Percentiles rank a stretch among this genome's conserved stretches.
Evolutionary conservation across 2,113 vertebrate species (phyloP).

Genomic region (Phyllostomus discolor): DNA sequence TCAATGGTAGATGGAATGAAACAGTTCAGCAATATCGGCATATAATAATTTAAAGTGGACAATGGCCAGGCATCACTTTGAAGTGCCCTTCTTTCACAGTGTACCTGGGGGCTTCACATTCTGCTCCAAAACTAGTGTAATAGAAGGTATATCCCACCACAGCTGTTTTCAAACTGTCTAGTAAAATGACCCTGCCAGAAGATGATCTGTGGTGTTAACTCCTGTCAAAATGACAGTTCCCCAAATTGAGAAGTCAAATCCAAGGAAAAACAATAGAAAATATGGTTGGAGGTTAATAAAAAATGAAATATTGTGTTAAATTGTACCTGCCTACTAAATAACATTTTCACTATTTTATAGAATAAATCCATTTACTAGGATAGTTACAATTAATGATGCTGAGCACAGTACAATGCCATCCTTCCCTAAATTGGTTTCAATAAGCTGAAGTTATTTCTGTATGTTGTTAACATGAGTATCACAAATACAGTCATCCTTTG

Average conservation of each 20-base stretch:
- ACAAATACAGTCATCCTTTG: background rate
- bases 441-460: background rate
- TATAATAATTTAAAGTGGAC: background rate
- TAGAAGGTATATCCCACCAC: background rate
- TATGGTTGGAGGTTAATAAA: background rate
- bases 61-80: background rate
- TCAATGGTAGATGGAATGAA: background rate
- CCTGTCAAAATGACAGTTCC: background rate
- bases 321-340: background rate
- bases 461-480: background rate
- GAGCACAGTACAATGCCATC: background rate
- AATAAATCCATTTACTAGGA: background rate
- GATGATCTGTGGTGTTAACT: background rate
- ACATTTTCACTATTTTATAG: background rate
- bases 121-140: background rate
- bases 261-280: background rate
- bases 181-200: background rate
- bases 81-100: background rate
- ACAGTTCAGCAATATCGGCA: background rate
- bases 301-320: background rate
- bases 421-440: background rate
- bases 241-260: background rate
- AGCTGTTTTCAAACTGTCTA: background rate
- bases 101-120: background rate
- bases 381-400: background rate